Evolutionary conservation across 2,888 invertebrate genomes (phyloP), one percentile per base, ranked within the genome.

Genomic region (Diplolepis rosae): DNA sequence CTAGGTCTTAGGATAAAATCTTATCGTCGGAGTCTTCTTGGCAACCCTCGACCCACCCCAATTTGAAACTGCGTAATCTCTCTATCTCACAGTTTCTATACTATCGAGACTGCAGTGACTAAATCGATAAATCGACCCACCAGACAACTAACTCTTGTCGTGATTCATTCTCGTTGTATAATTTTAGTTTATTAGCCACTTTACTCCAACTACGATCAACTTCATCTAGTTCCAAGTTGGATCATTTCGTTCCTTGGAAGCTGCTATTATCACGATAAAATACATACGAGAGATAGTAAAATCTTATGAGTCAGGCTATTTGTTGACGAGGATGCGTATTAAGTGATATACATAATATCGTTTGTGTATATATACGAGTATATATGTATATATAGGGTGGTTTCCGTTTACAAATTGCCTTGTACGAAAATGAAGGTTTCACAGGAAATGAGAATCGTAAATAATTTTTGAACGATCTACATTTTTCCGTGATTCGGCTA

Each of bases 161-260:
- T 32, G 70, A 74, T 77, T 73, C 73, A 66, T 72, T 72, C 65
- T 69, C 50, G 15, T 68, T 71, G 70, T 73, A 73, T 68, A 71
- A 74, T 74, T 70, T 69, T 72, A 70, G 61, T 74, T 72, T 72
- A 76, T 74, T 74, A 70, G 70, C 74, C 74, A 67, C 70, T 73
- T 69, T 66, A 45, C 68, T 48, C 70, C 66, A 67, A 45, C 7
- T 7, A 9, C 45, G 18, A 45, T 45, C 45, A 45, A 45, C 45
- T 39, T 61, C 24, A 61, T 61, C 35, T 18, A 61, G 35, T 39
- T 61, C 61, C 24, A 35, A 39, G 35, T 22, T 61, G n/a, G 13
- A 61, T 61, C 39, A 39, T 61, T 61, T 24, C 56, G 24, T 18
- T 61, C 61, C 39, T 39, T 39, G 39, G 35, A 56, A 61, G 35